Evolutionary conservation across 2,888 invertebrate genomes (phyloP).

Genomic region (Mythimna impura): DNA sequence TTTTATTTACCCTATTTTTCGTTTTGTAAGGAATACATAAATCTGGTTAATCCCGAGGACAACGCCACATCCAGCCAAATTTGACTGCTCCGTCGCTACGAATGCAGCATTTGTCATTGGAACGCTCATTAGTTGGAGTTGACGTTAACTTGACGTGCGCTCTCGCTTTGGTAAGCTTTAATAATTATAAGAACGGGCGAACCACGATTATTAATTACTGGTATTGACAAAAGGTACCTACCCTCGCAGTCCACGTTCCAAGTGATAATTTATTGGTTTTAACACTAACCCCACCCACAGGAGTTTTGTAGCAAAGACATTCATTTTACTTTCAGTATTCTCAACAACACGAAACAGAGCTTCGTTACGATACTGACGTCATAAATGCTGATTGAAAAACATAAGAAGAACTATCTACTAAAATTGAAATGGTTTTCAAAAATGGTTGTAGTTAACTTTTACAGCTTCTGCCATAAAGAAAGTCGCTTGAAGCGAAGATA

Average conservation of each 20-base stretch:
- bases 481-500: constrained; percentile 4
- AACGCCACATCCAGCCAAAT: constrained; percentile 76
- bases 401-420: constrained; percentile 22
- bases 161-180: constrained; percentile 84
- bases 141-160: constrained; percentile 87
- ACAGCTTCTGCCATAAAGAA: constrained; percentile 37
- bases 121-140: constrained; percentile 87
- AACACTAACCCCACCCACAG: constrained; percentile 62
- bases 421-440: constrained; percentile 40
- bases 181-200: constrained; percentile 85
- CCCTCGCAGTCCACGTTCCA: constrained; percentile 74
- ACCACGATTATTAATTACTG: constrained; percentile 85
- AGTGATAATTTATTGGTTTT: constrained; percentile 76
- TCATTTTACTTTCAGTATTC: constrained; percentile 19
- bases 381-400: constrained; percentile 37
- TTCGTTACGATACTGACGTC: constrained; percentile 1
- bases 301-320: constrained; percentile 23
- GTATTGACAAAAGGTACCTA: constrained; percentile 85
- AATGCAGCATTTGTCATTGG: constrained; percentile 87
- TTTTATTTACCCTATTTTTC: constrained; percentile 4
- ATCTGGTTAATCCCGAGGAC: constrained; percentile 54
- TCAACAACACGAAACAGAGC: not conserved
- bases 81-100: constrained; percentile 73
- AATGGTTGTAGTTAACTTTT: constrained; percentile 33
- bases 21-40: constrained; percentile 31